Evolutionary conservation across 2,113 vertebrate species (phyloP).

Genomic region (Oryzias woworae): DNA sequence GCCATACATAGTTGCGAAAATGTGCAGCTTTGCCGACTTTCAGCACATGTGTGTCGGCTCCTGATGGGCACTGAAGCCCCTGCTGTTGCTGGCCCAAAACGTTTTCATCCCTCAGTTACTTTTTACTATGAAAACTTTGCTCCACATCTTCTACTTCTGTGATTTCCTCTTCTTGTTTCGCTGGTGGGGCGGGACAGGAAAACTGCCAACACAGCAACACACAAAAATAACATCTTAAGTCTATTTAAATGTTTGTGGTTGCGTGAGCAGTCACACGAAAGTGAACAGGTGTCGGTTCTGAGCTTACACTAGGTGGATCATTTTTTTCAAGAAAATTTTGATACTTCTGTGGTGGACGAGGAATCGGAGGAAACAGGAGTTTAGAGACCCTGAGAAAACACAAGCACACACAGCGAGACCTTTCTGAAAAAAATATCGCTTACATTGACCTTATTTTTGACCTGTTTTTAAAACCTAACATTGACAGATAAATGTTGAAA

Average conservation of each 20-base stretch:
- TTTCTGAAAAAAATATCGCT: fast-evolving
- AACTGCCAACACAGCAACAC: constrained; percentile 31
- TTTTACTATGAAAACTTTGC: not conserved
- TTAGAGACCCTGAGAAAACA: constrained; percentile 47
- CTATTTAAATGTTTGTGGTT: not conserved
- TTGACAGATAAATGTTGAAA: not conserved
- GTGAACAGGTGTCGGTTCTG: not conserved
- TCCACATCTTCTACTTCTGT: constrained; percentile 49
- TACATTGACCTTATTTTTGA: not conserved
- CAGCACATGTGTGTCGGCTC: not conserved
- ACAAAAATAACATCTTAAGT: not conserved
- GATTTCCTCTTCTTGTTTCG: constrained; percentile 51
- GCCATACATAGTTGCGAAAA: not conserved
- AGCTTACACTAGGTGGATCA: constrained; percentile 41
- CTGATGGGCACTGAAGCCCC: not conserved
- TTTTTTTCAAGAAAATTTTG: constrained; percentile 53
- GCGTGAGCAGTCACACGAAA: not conserved
- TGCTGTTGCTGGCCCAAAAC: too few relatives aligned
- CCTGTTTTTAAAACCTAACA: not conserved
- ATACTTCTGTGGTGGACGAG: constrained; percentile 51
- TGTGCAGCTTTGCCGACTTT: not conserved
- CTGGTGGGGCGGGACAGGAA: not conserved
- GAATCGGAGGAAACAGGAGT: constrained; percentile 63
- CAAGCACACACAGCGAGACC: constrained; percentile 1
- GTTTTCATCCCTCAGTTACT: too few relatives aligned